These are phyloP conservation scores for Chironomus tentans DNA, from an alignment of 2,888 invertebrate genomes.

Conservation along the genomic window DNA sequence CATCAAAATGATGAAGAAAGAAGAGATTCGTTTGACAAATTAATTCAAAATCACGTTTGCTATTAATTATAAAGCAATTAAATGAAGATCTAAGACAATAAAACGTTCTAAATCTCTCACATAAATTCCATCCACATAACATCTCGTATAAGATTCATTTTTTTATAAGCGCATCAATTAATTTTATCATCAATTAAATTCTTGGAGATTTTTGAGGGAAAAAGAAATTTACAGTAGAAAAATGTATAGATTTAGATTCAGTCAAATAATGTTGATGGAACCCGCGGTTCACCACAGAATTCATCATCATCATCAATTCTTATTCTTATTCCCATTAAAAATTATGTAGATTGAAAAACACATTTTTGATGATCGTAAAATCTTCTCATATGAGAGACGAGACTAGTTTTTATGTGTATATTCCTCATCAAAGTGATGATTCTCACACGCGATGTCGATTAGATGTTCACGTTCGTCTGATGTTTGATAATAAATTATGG, in stretches of 20 bases:
- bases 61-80: background rate
- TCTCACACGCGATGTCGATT: slow-evolving; percentile 12
- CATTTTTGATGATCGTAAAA: slow-evolving; percentile 15
- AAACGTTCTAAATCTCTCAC: background rate
- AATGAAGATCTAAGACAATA: background rate
- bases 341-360: background rate
- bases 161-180: slow-evolving; percentile 1
- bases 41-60: background rate
- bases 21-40: background rate
- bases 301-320: background rate
- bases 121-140: background rate
- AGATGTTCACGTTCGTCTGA: slow-evolving; percentile 6
- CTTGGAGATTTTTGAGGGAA: too few species aligned
- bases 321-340: background rate
- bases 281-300: background rate
- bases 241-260: background rate
- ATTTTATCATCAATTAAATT: background rate
- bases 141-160: too few species aligned
- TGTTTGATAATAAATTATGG: slow-evolving; percentile 8
- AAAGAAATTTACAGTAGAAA: too few species aligned
- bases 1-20: background rate
- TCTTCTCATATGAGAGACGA: slow-evolving; percentile 2
- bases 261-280: background rate
- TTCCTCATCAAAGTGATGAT: background rate
- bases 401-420: slow-evolving; percentile 1